A percentile compares a stretch with the other conserved stretches of the same genome.
These are phyloP conservation scores for Hystrix cristata DNA, from an alignment of 2,113 vertebrate species.

Conservation along the genomic window DNA sequence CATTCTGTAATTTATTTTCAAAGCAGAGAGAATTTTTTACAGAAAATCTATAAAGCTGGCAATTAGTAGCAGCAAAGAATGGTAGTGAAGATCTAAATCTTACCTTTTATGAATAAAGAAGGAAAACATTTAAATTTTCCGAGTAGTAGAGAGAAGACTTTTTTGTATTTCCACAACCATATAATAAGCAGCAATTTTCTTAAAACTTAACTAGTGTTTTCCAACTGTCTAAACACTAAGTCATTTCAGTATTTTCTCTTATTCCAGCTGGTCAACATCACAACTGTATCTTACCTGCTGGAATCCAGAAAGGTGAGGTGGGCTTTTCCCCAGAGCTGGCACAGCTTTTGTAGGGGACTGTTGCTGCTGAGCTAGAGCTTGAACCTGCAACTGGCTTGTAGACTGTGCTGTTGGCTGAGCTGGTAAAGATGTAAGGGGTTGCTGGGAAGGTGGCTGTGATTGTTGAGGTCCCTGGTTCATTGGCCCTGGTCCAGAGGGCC, in stretches of 20 bases:
- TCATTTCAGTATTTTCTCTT: not conserved
- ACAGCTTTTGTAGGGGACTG: constrained; percentile 95
- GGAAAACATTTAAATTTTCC: not conserved
- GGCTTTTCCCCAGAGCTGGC: constrained; percentile 95
- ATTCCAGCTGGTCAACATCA: not conserved
- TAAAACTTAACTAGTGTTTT: not conserved
- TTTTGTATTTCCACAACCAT: not conserved
- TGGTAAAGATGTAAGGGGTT: constrained; percentile 90
- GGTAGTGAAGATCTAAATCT: not conserved
- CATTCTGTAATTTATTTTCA: not conserved
- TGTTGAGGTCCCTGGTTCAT: constrained; percentile 93
- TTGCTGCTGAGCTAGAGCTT: constrained; percentile 92
- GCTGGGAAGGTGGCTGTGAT: constrained; percentile 90
- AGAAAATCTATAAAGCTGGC: constrained; percentile 24
- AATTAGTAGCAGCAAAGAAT: not conserved
- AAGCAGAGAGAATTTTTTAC: constrained; percentile 8
- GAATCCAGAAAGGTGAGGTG: constrained; percentile 94
- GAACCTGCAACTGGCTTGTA: constrained; percentile 94
- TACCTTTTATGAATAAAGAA: not conserved
- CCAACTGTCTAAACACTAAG: not conserved
- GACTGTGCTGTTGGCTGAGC: constrained; percentile 93
- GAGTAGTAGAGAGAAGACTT: not conserved
- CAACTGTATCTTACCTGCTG: constrained; percentile 92
- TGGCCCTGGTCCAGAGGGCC: constrained; percentile 96
- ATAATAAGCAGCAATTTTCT: not conserved